Percentiles rank a stretch among this genome's conserved stretches.
Evolutionary conservation across 2,797 vertebrate species (phyloP).

Genomic region (Oceanodroma leucorhoa): DNA sequence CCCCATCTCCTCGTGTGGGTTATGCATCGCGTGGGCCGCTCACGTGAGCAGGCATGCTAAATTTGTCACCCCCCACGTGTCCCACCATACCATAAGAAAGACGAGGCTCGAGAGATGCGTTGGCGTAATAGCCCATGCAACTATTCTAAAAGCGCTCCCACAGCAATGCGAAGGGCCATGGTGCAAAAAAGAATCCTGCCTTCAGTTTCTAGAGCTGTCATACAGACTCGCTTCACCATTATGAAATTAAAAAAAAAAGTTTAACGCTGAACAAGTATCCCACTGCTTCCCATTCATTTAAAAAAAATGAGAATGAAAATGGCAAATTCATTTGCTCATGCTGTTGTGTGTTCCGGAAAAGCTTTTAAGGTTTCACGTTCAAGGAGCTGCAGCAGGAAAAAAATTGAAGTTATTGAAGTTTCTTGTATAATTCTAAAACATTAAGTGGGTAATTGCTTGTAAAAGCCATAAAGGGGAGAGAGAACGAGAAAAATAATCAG

Average conservation of each 20-base stretch:
- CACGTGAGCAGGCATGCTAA: background rate
- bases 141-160: slow-evolving; percentile 10
- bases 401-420: slow-evolving; percentile 4
- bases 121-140: background rate
- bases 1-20: background rate
- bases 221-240: background rate
- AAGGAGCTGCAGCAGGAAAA: slow-evolving; percentile 30
- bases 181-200: background rate
- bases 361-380: slow-evolving; percentile 44
- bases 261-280: background rate
- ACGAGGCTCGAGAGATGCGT: background rate
- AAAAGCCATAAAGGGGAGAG: slow-evolving; percentile 23
- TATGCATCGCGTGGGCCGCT: background rate
- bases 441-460: slow-evolving; percentile 61
- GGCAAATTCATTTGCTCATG: slow-evolving; percentile 23
- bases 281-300: slow-evolving; percentile 1
- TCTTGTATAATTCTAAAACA: slow-evolving; percentile 48
- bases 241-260: background rate
- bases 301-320: background rate
- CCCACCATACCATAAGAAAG: background rate
- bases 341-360: slow-evolving; percentile 28
- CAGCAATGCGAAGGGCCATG: background rate
- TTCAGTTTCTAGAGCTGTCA: background rate
- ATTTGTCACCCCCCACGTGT: background rate
- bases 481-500: background rate